Evolutionary conservation across 2,888 invertebrate genomes (phyloP).

Genomic region (Drosophila nr. perissopoda): DNA sequence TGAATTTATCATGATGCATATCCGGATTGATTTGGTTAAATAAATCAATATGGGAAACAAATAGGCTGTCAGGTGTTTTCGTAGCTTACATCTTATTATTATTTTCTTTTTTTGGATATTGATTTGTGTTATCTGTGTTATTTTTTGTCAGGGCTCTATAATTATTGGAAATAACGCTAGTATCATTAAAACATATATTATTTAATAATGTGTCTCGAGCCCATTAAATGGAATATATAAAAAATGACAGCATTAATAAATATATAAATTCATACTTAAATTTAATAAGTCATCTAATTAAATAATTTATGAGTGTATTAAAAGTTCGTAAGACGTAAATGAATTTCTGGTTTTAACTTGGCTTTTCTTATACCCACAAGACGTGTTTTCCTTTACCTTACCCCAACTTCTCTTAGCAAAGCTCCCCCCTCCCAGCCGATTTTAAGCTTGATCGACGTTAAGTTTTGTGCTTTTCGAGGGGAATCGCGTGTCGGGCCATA

Average conservation of each 20-base stretch:
- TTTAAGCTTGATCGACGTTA: constrained; percentile 57
- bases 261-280: not conserved
- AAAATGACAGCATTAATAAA: not conserved
- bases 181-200: not conserved
- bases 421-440: constrained; percentile 1
- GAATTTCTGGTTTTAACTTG: constrained; percentile 32
- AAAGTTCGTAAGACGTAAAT: constrained; percentile 4
- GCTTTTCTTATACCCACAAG: constrained; percentile 49
- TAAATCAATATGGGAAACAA: not conserved
- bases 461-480: constrained; percentile 43
- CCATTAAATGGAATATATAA: not conserved
- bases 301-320: constrained; percentile 14
- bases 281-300: not conserved
- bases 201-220: not conserved
- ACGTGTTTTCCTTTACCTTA: constrained; percentile 24
- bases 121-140: not conserved
- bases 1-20: constrained; percentile 12
- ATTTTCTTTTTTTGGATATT: not conserved
- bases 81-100: not conserved
- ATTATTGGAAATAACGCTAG: not conserved
- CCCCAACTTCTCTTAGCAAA: not conserved
- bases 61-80: constrained; percentile 31
- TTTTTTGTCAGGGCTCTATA: not conserved
- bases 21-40: constrained; percentile 8
- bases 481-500: constrained; percentile 55